These are phyloP conservation scores for Sus scrofa DNA, from an alignment of 2,113 vertebrate species.

Conservation along the genomic window T2T-Sscrofa CM000827.6:60033501-60034000, in stretches of 20 bases:
- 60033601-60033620: not conserved
- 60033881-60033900: not conserved
- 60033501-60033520: conserved; percentile 25
- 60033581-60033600: not conserved
- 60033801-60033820: not conserved
- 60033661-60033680: not conserved
- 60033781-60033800: not conserved
- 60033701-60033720: not conserved
- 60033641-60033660: not conserved
- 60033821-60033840: not conserved
- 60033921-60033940: not conserved
- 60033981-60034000: not conserved
- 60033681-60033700: not conserved
- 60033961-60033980: not conserved
- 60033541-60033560: not conserved
- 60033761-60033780: not conserved
- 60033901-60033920: not conserved
- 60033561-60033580: not conserved
- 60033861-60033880: not conserved
- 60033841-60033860: not conserved
- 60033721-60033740: not conserved
- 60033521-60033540: not conserved
- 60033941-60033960: not conserved
- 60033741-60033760: not conserved
- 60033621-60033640: not conserved